Conservation (phyloP, 2,797 vertebrate genomes). For the Sebastes oblongus region DNA sequence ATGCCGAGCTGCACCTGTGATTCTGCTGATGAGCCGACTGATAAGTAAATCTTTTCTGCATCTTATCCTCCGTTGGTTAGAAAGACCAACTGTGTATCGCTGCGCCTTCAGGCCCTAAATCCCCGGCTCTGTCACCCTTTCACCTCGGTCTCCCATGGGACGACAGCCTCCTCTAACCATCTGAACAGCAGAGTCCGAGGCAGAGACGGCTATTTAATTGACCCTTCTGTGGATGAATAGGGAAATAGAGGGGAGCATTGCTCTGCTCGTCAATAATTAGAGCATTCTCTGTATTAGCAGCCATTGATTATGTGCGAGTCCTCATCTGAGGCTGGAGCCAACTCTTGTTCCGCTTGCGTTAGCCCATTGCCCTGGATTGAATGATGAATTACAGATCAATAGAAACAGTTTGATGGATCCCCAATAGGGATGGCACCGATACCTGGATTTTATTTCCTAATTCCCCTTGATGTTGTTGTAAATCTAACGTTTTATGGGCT, state of each 20-base stretch:
- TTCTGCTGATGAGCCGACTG: conserved; percentile 52
- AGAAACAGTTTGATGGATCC: conserved; percentile 48
- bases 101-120: conserved; percentile 34
- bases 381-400: conserved; percentile 70
- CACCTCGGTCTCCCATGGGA: conserved; percentile 52
- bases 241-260: conserved; percentile 20
- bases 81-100: conserved; percentile 37
- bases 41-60: conserved; percentile 52
- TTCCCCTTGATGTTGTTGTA: conserved; percentile 34
- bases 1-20: conserved; percentile 57
- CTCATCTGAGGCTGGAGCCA: conserved; percentile 55
- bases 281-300: conserved; percentile 56
- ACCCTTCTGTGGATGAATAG: conserved; percentile 44
- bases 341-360: conserved; percentile 49
- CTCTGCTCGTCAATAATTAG: conserved; percentile 65
- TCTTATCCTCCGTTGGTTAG: conserved; percentile 20
- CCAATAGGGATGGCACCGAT: not conserved
- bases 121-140: conserved; percentile 38
- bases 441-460: conserved; percentile 45
- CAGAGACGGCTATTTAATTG: conserved; percentile 45
- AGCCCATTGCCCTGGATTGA: conserved; percentile 45
- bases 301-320: conserved; percentile 67
- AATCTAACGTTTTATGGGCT: conserved; percentile 44
- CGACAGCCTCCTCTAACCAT: conserved; percentile 46
- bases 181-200: conserved; percentile 15